phyloP scores from a whole-genome alignment of 2,113 vertebrate species.

The Ardeotis arabs region DNA sequence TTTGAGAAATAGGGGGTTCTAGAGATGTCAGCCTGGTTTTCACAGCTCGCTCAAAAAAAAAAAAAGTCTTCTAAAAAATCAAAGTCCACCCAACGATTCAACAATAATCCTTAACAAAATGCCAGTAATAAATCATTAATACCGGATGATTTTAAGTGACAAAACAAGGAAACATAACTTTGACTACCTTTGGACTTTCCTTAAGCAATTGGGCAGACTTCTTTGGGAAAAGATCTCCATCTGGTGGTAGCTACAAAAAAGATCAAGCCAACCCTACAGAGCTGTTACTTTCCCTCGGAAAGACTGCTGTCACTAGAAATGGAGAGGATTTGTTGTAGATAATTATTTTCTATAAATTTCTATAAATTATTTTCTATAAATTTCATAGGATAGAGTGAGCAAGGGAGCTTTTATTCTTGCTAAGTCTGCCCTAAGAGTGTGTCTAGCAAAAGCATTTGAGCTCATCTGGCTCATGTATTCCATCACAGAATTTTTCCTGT shows the following conservation, averaged over 20 bases:
- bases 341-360: neutral
- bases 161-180: neutral
- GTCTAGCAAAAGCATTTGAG: neutral
- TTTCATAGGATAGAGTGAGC: neutral
- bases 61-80: neutral
- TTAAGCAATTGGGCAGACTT: neutral
- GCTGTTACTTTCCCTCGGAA: neutral
- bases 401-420: neutral
- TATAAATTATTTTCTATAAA: neutral
- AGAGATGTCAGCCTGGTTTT: neutral
- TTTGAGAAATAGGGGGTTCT: neutral
- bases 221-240: conserved; percentile 62
- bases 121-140: neutral
- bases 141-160: neutral
- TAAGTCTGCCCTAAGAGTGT: neutral
- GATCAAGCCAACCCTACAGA: neutral
- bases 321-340: neutral
- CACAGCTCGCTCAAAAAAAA: neutral
- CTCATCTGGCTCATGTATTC: neutral
- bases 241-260: conserved; percentile 49
- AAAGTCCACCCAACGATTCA: fast-evolving
- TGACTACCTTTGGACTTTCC: neutral
- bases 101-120: neutral
- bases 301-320: neutral
- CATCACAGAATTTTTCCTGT: neutral